Percentiles rank a stretch among this genome's conserved stretches.
Conservation (phyloP, 2,113 vertebrate genomes). For the Vanacampus margaritifer region DNA sequence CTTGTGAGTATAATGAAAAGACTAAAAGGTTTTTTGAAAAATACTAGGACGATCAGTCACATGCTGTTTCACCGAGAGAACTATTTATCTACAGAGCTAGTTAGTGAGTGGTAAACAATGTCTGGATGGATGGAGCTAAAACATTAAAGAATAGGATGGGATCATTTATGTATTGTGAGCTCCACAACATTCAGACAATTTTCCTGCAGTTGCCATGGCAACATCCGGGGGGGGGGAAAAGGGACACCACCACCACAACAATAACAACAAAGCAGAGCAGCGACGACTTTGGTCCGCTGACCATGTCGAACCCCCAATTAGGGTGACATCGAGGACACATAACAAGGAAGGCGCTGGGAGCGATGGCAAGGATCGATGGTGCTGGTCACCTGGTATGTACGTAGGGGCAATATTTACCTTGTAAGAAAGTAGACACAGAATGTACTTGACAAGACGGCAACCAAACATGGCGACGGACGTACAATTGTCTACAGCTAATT, state of each 20-base stretch:
- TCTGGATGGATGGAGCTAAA: neutral
- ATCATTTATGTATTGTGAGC: neutral
- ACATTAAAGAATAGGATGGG: neutral
- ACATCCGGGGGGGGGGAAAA: neutral
- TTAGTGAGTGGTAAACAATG: too few relatives aligned
- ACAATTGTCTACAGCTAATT: too few relatives aligned
- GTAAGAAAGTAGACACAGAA: neutral
- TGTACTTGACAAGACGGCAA: too few relatives aligned
- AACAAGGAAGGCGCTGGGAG: neutral
- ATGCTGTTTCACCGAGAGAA: neutral
- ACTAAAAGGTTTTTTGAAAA: too few relatives aligned
- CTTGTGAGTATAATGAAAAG: too few relatives aligned
- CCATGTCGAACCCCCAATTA: neutral
- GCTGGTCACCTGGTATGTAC: too few relatives aligned
- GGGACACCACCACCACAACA: neutral
- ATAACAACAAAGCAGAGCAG: neutral
- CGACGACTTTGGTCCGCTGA: neutral
- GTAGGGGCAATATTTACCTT: neutral
- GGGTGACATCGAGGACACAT: neutral
- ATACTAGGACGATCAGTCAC: neutral
- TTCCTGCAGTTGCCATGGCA: neutral
- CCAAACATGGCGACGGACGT: neutral
- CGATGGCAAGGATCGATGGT: neutral
- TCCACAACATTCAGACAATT: neutral
- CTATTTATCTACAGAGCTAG: too few relatives aligned